Base-by-base conservation (phyloP, 2,797 vertebrate species). In the Paratrypauchen microcephalus region DNA sequence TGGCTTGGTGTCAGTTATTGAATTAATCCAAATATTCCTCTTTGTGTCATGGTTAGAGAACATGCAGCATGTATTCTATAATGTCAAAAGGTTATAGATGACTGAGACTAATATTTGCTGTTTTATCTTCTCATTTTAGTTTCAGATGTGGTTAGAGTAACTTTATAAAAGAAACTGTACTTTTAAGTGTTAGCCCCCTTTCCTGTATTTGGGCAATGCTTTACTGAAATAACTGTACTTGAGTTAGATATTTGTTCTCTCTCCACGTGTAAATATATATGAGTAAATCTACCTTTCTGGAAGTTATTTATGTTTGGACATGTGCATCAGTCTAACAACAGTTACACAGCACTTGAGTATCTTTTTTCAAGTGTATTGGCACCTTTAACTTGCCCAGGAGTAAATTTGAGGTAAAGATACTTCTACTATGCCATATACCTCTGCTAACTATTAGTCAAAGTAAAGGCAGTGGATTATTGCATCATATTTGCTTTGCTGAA, bases 1-100 rank as follows among this genome's bases (percentile, higher is more conserved):
- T 75, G 76, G 74, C 71, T 77, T 78, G 55, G 82, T 84, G 76
- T 82, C 85, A 70, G 68, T 75, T 65, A 63, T 75, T 81, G 79
- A 83, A 78, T 82, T 78, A 68, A 61, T 30, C 11, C 65, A 82
- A 82, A 78, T 64, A 76, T 65, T 76, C 45, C 39, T 63, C 18
- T 68, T 39, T 79, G 56, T 71, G 50, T 71, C 26, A 68, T 48
- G 30, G 19, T 55, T 66, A 55, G 9, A 32, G 63, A 32, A 66
- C 32, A 76, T 60, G 12, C 16, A 8, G 21, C 50, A 76, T 26
- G 30, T 9, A 65, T 71, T 66, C 65, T 1, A 58, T 74, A 12
- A 18, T 19, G 47, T 19, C 45, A 48, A 48, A 47, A 64, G 41
- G n/a, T 8, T 21, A 21, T 21, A 21, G 48, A 2, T 50, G 19